Evolutionary conservation across 1,140 invertebrate species (phyloP).

Genomic region (Bombus waltoni): DNA sequence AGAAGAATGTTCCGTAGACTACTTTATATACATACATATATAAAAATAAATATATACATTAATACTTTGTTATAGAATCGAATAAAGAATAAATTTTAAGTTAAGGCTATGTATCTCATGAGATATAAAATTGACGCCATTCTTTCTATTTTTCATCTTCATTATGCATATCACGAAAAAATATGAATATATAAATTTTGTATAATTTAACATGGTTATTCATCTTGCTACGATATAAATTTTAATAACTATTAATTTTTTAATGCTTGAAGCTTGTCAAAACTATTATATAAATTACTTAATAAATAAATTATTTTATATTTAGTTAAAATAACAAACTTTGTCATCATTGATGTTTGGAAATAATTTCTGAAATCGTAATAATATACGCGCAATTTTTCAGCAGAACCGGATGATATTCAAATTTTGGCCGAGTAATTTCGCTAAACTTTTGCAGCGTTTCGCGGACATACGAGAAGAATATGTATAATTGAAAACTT

Average conservation of each 20-base stretch:
- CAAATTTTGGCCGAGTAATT: conserved; percentile 12
- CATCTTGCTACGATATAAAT: not conserved
- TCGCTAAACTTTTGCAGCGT: conserved; percentile 8
- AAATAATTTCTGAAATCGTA: not conserved
- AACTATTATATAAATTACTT: no score
- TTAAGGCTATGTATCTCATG: not conserved
- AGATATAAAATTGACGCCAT: not conserved
- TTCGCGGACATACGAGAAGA: conserved; percentile 5
- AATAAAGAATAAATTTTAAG: not conserved
- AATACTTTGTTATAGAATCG: not conserved
- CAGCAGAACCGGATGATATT: not conserved
- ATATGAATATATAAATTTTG: not conserved
- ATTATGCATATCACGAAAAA: not conserved
- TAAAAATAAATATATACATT: not conserved
- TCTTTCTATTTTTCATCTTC: not conserved
- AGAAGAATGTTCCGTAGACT: not conserved
- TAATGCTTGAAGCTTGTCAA: not conserved
- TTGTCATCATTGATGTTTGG: not conserved
- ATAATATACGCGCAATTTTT: conserved; percentile 6
- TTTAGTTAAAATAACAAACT: not conserved
- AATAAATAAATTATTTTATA: not conserved
- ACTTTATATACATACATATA: not conserved
- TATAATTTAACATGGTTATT: not conserved
- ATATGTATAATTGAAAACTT: conserved; percentile 26
- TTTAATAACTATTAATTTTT: not conserved